Evolutionary conservation across 2,888 invertebrate genomes (phyloP).

Genomic region (Spisula solida): DNA sequence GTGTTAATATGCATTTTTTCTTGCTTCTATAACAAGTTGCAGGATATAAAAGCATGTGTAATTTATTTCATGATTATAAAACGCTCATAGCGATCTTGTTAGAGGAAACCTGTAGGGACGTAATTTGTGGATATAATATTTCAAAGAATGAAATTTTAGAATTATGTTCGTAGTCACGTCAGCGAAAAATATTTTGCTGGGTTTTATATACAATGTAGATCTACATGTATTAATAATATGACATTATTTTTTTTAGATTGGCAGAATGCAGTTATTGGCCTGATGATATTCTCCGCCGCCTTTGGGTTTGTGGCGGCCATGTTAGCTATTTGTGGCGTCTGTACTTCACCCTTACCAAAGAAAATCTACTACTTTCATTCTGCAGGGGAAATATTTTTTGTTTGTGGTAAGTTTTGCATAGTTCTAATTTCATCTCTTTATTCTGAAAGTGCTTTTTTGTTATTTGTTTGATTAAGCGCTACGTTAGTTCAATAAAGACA

Average conservation of each 20-base stretch:
- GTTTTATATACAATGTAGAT: too few relatives aligned
- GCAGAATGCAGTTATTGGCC: constrained; percentile 87
- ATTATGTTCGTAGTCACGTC: too few relatives aligned
- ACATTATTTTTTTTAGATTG: constrained; percentile 79
- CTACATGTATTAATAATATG: too few relatives aligned
- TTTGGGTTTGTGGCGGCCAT: constrained; percentile 86
- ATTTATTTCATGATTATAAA: not conserved
- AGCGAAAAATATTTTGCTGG: too few relatives aligned
- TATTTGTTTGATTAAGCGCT: not conserved
- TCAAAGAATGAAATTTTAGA: too few relatives aligned
- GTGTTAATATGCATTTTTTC: not conserved
- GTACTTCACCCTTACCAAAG: constrained; percentile 84
- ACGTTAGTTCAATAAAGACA: too few relatives aligned
- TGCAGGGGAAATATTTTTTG: constrained; percentile 87
- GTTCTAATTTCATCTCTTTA: not conserved
- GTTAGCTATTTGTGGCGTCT: constrained; percentile 86
- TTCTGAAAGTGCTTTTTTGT: not conserved
- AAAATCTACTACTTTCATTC: constrained; percentile 88
- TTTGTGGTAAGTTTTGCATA: constrained; percentile 84
- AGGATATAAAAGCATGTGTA: not conserved
- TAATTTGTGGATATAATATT: too few relatives aligned
- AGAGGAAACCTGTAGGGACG: too few relatives aligned
- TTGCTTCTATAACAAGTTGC: not conserved
- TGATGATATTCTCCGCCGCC: constrained; percentile 85
- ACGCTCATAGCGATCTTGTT: too few relatives aligned